These are phyloP conservation scores for Spodoptera exigua DNA, from an alignment of 2,888 invertebrate genomes.

Conservation along the genomic window DNA sequence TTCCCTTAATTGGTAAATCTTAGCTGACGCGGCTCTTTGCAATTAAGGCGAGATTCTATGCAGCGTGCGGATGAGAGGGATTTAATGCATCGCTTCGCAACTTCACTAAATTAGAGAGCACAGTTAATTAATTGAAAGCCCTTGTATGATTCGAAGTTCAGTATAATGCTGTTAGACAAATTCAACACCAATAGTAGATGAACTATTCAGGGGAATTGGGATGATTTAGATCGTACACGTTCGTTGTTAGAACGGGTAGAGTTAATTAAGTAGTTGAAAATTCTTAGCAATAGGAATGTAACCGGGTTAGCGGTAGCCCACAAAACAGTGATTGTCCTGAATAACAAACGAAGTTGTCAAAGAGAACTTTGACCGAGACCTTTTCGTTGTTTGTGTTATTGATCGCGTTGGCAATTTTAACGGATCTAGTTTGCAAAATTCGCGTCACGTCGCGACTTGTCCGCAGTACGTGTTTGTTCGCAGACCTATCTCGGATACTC, in stretches of 20 bases:
- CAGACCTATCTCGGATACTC: slow-evolving; percentile 69
- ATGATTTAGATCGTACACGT: slow-evolving; percentile 15
- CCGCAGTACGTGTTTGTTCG: slow-evolving; percentile 67
- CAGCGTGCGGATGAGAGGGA: slow-evolving; percentile 72
- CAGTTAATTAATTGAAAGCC: slow-evolving; percentile 64
- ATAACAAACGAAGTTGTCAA: slow-evolving; percentile 50
- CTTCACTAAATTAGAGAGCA: slow-evolving; percentile 54
- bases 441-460: slow-evolving; percentile 79
- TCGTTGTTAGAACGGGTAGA: neutral
- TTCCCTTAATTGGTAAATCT: slow-evolving; percentile 87
- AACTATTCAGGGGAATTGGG: slow-evolving; percentile 11
- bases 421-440: slow-evolving; percentile 72
- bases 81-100: slow-evolving; percentile 71
- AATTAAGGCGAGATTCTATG: slow-evolving; percentile 79
- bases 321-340: slow-evolving; percentile 57
- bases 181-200: slow-evolving; percentile 9
- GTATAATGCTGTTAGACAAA: slow-evolving; percentile 25
- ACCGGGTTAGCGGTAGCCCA: slow-evolving; percentile 40
- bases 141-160: slow-evolving; percentile 43
- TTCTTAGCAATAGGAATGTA: slow-evolving; percentile 34
- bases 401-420: slow-evolving; percentile 77
- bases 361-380: slow-evolving; percentile 57
- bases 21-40: slow-evolving; percentile 86
- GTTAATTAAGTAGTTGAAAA: slow-evolving; percentile 33
- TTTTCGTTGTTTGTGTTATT: slow-evolving; percentile 75